A percentile compares a stretch with the other conserved stretches of the same genome.
Conservation (phyloP, 2,113 vertebrate species). For the Poicephalus gulielmi region DNA sequence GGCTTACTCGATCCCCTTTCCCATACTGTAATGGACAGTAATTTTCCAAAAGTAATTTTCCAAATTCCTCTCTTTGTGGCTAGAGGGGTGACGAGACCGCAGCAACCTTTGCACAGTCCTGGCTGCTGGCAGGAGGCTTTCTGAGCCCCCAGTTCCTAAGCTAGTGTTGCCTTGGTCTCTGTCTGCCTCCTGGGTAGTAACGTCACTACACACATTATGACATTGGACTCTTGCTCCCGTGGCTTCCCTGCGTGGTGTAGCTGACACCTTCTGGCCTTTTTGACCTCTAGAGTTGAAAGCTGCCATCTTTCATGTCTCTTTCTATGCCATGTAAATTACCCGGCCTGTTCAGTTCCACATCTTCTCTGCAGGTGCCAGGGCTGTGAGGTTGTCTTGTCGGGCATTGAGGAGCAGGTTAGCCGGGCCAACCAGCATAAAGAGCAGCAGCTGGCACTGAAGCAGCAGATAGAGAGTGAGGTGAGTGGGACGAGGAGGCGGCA, state of each 20-base stretch:
- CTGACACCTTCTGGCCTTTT: not conserved
- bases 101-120: not conserved
- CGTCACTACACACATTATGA: accelerated
- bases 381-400: conserved; percentile 91
- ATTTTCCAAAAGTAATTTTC: not conserved
- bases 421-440: conserved; percentile 95
- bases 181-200: not conserved
- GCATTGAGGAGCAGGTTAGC: conserved; percentile 94
- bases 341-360: not conserved
- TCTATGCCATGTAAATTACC: not conserved
- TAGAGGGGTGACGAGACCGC: accelerated
- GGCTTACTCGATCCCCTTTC: accelerated
- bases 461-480: conserved; percentile 97
- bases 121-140: not conserved
- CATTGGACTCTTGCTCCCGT: not conserved
- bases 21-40: accelerated
- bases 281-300: not conserved
- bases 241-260: not conserved
- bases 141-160: not conserved
- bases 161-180: not conserved
- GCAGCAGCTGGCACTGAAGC: conserved; percentile 92
- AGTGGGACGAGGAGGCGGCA: not conserved
- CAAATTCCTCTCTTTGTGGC: not conserved
- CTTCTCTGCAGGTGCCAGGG: conserved; percentile 87
- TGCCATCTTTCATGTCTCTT: not conserved